Evolutionary conservation across 2,888 invertebrate genomes (phyloP).

Genomic region (Epirrhoe alternata): DNA sequence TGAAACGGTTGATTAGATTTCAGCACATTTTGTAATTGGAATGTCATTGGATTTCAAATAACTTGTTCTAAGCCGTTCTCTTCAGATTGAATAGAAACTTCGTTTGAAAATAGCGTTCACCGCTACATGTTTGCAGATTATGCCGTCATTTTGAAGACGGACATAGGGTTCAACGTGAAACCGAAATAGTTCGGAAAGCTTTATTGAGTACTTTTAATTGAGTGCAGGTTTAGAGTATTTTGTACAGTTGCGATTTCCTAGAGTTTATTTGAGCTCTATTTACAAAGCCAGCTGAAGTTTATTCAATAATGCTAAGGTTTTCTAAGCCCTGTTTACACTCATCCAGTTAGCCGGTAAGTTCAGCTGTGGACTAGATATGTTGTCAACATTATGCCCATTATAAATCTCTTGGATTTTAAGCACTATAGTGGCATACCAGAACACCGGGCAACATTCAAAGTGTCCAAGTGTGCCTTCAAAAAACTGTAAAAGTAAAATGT

Average conservation of each 20-base stretch:
- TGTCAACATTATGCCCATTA: too few species aligned
- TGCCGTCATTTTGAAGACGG: not conserved
- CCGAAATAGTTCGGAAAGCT: not conserved
- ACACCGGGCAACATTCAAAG: not conserved
- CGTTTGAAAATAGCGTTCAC: not conserved
- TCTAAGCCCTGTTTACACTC: too few species aligned
- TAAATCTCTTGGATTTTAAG: too few species aligned
- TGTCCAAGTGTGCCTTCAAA: not conserved
- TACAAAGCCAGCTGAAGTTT: not conserved
- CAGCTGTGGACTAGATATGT: too few species aligned
- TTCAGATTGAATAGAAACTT: not conserved
- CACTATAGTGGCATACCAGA: not conserved
- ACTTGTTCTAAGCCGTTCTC: not conserved
- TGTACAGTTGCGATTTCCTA: not conserved
- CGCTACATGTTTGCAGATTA: not conserved
- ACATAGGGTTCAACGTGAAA: not conserved
- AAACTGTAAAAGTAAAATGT: not conserved
- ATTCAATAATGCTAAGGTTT: too few species aligned
- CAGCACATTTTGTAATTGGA: not conserved
- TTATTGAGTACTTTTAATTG: slow-evolving; percentile 2
- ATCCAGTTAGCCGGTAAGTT: too few species aligned
- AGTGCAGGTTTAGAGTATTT: not conserved
- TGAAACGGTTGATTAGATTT: not conserved
- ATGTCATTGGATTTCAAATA: not conserved
- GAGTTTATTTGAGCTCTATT: not conserved